Base-by-base conservation (phyloP, 2,888 invertebrate genomes). In the Xestobium rufovillosum region DNA sequence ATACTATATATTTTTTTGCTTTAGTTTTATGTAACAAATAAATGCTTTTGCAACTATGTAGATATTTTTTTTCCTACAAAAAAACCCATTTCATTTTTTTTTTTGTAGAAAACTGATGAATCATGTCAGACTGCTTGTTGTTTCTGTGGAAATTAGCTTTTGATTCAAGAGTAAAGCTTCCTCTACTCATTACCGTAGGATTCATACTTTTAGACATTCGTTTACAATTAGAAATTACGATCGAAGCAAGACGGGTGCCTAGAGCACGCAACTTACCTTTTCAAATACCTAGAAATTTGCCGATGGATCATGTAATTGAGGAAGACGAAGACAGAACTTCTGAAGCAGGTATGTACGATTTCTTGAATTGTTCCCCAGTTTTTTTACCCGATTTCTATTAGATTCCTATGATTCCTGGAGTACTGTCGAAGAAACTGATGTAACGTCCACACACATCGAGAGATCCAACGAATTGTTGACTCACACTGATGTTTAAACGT, bases 101-200 rank as follows among this genome's bases (percentile, higher is more conserved):
- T 19, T 19, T 32, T n/a, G 44, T 43, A 39, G 41, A 40, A n/a
- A 35, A 33, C 12, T 44, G n/a, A n/a, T n/a, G n/a, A n/a, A n/a
- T n/a, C n/a, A n/a, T n/a, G n/a, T n/a, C n/a, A n/a, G n/a, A n/a
- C n/a, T n/a, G n/a, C n/a, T 66, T 83, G 42, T 58, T 82, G 34
- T 83, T 83, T 57, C 69, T 84, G 46, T 70, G 83, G 23, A 74
- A 78, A 45, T 65, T 84, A 47, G 83, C 82, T 2, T 84, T 82
- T 81, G 74, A 76, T 44, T 77, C 78, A 30, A 71, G 80, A 26
- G 67, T 78, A 41, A 72, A 78, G 31, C 66, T 84, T 31, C 83
- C 84, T 1, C 66, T 80, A 25, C 62, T 83, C 8, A 73, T 82
- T 30, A 72, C 78, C 6, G 71, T 79, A 6, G 75, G 73, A 10